Evolutionary conservation across 2,888 invertebrate species (phyloP).

Genomic region (Hybos culiciformis): DNA sequence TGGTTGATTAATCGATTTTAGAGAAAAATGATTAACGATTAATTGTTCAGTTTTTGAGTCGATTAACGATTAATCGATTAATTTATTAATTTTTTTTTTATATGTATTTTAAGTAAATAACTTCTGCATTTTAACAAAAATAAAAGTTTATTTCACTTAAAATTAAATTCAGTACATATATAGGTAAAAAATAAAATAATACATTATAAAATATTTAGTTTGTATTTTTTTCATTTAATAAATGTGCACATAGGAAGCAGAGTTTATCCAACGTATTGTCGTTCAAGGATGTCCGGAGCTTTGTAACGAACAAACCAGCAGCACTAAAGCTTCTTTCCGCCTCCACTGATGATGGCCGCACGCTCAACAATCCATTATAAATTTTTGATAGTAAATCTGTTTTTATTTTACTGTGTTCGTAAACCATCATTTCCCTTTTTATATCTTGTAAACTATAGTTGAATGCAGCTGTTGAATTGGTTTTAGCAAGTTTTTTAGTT

Average conservation of each 20-base stretch:
- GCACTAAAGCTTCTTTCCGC: neutral
- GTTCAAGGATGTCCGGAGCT: neutral
- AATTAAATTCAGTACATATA: neutral
- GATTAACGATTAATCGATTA: conserved; percentile 4
- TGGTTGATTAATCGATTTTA: neutral
- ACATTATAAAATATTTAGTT: neutral
- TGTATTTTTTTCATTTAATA: neutral
- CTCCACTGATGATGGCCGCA: neutral
- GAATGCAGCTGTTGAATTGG: neutral
- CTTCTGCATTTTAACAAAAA: neutral
- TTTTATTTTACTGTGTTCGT: neutral
- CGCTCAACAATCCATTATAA: neutral
- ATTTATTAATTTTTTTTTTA: neutral
- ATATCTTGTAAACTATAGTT: neutral
- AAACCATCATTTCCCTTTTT: neutral
- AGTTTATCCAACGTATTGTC: neutral
- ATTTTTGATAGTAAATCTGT: neutral
- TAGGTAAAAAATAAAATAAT: neutral
- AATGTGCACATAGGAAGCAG: neutral
- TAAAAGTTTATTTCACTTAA: neutral
- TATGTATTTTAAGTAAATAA: neutral
- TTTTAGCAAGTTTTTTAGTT: neutral
- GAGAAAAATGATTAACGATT: neutral
- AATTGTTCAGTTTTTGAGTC: conserved; percentile 1
- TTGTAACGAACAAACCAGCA: neutral